Percentiles rank a stretch among this genome's conserved stretches.
phyloP scores from a whole-genome alignment of 2,113 vertebrate genomes.

The Sander lucioperca region DNA sequence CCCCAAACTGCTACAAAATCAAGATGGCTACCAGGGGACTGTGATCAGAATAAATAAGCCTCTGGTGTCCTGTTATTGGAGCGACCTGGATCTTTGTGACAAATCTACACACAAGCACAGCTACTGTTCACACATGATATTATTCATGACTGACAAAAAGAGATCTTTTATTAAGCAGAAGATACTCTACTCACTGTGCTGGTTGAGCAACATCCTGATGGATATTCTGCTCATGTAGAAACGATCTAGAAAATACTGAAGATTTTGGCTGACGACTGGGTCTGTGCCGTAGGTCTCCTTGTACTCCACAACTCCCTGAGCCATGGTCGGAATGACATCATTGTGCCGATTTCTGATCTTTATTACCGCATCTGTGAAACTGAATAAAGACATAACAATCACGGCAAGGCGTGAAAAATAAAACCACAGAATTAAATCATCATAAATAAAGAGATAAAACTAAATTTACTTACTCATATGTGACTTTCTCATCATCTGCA shows the following conservation, averaged over 20 bases:
- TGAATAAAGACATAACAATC: conserved; percentile 48
- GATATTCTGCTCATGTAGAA: conserved; percentile 99
- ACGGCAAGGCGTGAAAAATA: not conserved
- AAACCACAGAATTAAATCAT: not conserved
- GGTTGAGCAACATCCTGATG: conserved; percentile 98
- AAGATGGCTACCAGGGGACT: not conserved
- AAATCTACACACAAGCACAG: not conserved
- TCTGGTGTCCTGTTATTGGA: not conserved
- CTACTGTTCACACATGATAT: not conserved
- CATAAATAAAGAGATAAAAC: not conserved
- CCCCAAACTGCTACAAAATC: not conserved
- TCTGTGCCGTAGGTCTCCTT: conserved; percentile 96
- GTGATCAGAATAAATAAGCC: not conserved
- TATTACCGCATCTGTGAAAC: conserved; percentile 96
- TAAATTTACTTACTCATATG: conserved; percentile 87
- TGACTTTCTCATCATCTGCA: conserved; percentile 86
- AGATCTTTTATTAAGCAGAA: not conserved
- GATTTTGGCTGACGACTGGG: conserved; percentile 95
- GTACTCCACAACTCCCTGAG: conserved; percentile 96
- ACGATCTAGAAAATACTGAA: conserved; percentile 98
- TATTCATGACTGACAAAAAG: not conserved
- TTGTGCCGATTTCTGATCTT: conserved; percentile 97
- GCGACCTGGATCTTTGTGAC: not conserved
- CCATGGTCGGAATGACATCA: conserved; percentile 98
- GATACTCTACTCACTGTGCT: conserved; percentile 91